These are phyloP conservation scores for Scylla paramamosain DNA, from an alignment of 1,140 invertebrate species.

Conservation along the genomic window DNA sequence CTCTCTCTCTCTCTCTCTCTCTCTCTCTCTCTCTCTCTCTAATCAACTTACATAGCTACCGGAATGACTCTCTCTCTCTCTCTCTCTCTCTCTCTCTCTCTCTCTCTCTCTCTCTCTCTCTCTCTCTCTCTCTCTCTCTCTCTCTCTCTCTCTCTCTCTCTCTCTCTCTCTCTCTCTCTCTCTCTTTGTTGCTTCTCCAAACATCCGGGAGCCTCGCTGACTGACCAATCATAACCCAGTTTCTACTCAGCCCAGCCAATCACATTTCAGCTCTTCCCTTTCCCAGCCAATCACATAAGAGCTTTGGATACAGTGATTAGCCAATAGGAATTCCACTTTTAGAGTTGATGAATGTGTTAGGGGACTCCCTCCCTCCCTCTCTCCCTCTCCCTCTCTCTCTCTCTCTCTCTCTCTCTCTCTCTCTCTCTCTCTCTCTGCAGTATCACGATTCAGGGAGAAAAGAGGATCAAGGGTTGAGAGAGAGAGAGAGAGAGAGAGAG, in stretches of 20 bases:
- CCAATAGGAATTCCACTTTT: background rate
- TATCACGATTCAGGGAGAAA: no score
- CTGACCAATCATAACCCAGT: background rate
- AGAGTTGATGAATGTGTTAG: background rate
- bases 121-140: no score
- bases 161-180: slow-evolving; percentile 20
- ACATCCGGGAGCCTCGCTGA: background rate
- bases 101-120: slow-evolving; percentile 6
- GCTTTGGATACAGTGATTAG: background rate
- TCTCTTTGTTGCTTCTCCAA: slow-evolving; percentile 12
- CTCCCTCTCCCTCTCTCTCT: background rate
- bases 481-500: background rate
- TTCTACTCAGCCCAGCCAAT: background rate
- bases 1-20: no score
- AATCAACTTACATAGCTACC: no score
- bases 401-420: no score
- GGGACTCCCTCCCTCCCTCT: background rate
- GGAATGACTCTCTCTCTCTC: no score
- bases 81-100: background rate
- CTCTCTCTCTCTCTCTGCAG: no score
- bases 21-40: no score
- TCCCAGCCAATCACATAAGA: background rate
- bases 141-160: background rate
- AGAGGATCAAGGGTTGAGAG: no score
- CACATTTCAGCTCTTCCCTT: background rate